Percentiles rank a stretch among this genome's conserved stretches.
Evolutionary conservation across 2,888 invertebrate genomes (phyloP).

Genomic region (Torymus aiolomorphi): DNA sequence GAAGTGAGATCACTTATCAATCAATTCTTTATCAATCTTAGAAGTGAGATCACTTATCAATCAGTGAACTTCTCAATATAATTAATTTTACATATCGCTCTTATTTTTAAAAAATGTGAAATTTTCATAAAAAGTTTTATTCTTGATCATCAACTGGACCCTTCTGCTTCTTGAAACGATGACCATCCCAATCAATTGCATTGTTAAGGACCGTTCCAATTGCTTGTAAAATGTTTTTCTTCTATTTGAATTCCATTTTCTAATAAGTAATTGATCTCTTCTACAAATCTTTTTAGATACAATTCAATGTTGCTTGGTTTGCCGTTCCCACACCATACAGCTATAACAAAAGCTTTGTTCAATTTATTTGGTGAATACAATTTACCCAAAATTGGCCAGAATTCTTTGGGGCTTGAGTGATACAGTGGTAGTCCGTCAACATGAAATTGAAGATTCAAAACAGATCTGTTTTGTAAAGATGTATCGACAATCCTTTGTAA

Average conservation of each 20-base stretch:
- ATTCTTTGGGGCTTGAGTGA: constrained; percentile 51
- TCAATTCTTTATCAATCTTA: too few species aligned
- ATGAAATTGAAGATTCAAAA: constrained; percentile 39
- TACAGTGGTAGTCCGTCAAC: constrained; percentile 56
- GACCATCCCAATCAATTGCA: too few species aligned
- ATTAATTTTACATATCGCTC: too few species aligned
- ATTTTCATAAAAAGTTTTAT: too few species aligned
- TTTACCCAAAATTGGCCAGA: constrained; percentile 59
- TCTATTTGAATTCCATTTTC: constrained; percentile 28
- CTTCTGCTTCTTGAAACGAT: too few species aligned
- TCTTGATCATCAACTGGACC: too few species aligned
- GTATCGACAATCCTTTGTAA: constrained; percentile 34
- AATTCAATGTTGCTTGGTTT: neutral
- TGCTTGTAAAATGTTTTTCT: constrained; percentile 19
- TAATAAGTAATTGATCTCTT: neutral
- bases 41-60: too few species aligned
- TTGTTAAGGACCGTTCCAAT: too few species aligned
- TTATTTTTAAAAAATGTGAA: too few species aligned
- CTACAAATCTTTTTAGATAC: neutral
- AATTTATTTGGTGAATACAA: constrained; percentile 50
- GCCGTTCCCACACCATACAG: neutral
- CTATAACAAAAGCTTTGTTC: constrained; percentile 56
- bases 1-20: too few species aligned
- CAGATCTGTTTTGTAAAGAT: neutral
- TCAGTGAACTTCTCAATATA: too few species aligned